A percentile compares a stretch with the other conserved stretches of the same genome.
Evolutionary conservation across 1,140 invertebrate species (phyloP).

Genomic region (Campodea augens): DNA sequence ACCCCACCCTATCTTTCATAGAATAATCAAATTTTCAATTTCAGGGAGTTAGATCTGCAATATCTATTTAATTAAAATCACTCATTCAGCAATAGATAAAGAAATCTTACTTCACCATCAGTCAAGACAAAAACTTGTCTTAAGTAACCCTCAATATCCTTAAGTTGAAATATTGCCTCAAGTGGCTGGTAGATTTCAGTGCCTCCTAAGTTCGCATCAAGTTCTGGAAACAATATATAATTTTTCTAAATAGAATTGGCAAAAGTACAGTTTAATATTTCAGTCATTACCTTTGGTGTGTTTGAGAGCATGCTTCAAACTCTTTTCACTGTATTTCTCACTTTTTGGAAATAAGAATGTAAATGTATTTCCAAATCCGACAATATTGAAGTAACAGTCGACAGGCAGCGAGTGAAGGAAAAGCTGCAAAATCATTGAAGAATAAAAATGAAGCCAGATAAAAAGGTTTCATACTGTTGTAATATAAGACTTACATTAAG

Average conservation of each 20-base stretch:
- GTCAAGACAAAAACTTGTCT: slow-evolving; percentile 23
- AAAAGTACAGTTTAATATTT: no score
- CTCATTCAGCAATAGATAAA: slow-evolving; percentile 4
- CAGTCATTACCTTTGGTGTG: slow-evolving; percentile 10
- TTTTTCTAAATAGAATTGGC: no score
- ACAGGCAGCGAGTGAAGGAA: slow-evolving; percentile 15
- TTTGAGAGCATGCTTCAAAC: slow-evolving; percentile 7
- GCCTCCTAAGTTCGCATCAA: slow-evolving; percentile 22
- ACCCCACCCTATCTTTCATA: no score
- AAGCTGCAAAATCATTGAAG: slow-evolving; percentile 8
- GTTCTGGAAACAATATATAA: no score
- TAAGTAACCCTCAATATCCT: slow-evolving; percentile 17
- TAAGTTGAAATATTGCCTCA: slow-evolving; percentile 17
- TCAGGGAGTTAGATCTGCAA: no score
- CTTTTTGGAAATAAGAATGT: slow-evolving; percentile 12
- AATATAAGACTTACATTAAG: slow-evolving; percentile 14
- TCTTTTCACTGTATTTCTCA: slow-evolving; percentile 10
- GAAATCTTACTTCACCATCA: slow-evolving; percentile 20
- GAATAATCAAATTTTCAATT: no score
- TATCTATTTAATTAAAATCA: no score
- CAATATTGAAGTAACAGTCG: slow-evolving; percentile 15
- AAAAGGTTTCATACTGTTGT: no score
- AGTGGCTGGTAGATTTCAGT: slow-evolving; percentile 24
- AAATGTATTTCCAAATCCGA: slow-evolving; percentile 13
- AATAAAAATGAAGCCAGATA: background rate